Evolutionary conservation across 1,140 invertebrate species (phyloP).

Genomic region (Oscheius sp.): DNA sequence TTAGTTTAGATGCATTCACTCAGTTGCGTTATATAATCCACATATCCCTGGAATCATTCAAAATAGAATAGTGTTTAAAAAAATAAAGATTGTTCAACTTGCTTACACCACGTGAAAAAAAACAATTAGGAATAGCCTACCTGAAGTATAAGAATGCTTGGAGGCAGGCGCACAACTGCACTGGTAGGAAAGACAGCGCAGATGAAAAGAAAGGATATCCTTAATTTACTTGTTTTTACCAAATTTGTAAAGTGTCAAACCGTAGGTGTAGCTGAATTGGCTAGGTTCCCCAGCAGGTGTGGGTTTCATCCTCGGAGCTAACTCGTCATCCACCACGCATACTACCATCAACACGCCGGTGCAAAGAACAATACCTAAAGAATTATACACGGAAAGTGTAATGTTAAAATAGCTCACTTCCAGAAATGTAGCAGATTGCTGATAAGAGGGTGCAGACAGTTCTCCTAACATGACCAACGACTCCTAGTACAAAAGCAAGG

Average conservation of each 20-base stretch:
- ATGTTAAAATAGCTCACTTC: constrained; percentile 31
- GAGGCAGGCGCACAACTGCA: constrained; percentile 43
- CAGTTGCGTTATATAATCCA: too few relatives aligned
- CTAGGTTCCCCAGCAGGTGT: constrained; percentile 46
- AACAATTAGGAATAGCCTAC: background rate
- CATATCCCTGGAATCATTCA: too few relatives aligned
- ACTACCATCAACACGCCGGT: constrained; percentile 47
- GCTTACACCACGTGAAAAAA: background rate
- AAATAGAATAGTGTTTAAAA: too few relatives aligned
- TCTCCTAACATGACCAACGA: constrained; percentile 36
- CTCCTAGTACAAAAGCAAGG: constrained; percentile 37
- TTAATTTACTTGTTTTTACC: background rate
- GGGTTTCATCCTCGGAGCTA: constrained; percentile 47
- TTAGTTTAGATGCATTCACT: too few relatives aligned
- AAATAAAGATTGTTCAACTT: too few relatives aligned
- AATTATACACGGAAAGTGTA: background rate
- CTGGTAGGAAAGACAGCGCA: constrained; percentile 42
- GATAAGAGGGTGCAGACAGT: constrained; percentile 35
- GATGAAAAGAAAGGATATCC: constrained; percentile 42
- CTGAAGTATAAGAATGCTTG: constrained; percentile 42
- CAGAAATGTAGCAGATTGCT: constrained; percentile 42
- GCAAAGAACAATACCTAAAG: constrained; percentile 39
- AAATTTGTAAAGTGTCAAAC: background rate
- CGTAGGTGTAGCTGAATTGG: constrained; percentile 42
- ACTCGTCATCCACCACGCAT: constrained; percentile 47